Base-by-base conservation (phyloP, 2,888 invertebrate genomes). In the Oscheius sp. region DNA sequence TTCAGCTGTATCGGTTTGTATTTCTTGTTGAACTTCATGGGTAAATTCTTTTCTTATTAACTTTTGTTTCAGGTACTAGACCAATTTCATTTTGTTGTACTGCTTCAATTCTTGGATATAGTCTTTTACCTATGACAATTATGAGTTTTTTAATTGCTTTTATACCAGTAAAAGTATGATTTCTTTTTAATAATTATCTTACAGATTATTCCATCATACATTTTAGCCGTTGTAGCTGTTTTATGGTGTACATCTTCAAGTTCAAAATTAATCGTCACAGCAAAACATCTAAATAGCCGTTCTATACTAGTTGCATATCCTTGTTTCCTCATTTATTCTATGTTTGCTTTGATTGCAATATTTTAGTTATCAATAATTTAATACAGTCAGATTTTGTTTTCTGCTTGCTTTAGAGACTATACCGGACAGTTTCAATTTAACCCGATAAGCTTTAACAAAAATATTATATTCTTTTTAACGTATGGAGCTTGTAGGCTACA, bases 231-330 rank as follows among this genome's bases (percentile, higher is more conserved):
- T 2, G 73, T 91, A 38, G 91, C 92, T 44, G 92, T 94, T 0
- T 86, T 92, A 50, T 95, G 95, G 95, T 94, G 95, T 73, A 92
- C 93, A 75, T 87, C 92, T n/a, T 93, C 94, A 2, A 93, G 95
- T 0, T 94, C 94, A 30, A 91, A 94, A 87, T 89, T 95, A 30
- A 94, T 95, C 89, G 92, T 93, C 44, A 92, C 93, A 0, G 93
- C 95, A 88, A 91, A 94, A 20, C 69, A 72, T 8, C 72, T 75
- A 67, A 69, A 69, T 41, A 71, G 69, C 62, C 67, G 72, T n/a
- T 26, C 22, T 47, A 67, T 84, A n/a, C 79, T 94, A 0, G 92
- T 94, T 80, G 94, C 94, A 38, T 95, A 95, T 87, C 95, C 95
- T 0, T 95, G 95, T 89, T 91, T 92, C 70, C 90, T 95, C 73